Conservation (phyloP, 2,888 invertebrate genomes). For the Thysanoteuthis rhombus region DNA sequence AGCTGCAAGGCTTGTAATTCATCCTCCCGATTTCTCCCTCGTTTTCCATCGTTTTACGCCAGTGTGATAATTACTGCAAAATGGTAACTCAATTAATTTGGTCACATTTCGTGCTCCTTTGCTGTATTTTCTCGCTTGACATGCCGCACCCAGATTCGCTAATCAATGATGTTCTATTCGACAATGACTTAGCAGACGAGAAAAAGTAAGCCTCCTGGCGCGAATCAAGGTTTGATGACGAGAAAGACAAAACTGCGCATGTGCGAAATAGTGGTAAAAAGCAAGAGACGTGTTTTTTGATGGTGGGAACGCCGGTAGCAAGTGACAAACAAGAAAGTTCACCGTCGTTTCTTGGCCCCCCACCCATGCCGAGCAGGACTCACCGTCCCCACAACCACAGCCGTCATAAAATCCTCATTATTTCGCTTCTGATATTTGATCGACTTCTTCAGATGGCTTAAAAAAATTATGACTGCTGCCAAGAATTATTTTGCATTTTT, state of each 20-base stretch:
- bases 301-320: background rate
- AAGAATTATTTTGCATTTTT: too few relatives aligned
- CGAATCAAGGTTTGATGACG: background rate
- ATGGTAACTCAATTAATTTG: constrained; percentile 12
- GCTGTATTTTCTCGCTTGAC: background rate
- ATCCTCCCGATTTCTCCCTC: background rate
- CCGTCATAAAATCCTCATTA: background rate
- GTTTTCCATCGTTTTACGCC: background rate
- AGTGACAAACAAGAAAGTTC: background rate
- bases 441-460: background rate
- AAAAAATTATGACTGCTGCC: background rate
- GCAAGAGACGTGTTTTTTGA: background rate
- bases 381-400: background rate
- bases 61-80: background rate
- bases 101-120: background rate
- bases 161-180: background rate
- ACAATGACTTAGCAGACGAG: background rate
- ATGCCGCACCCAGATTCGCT: background rate
- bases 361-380: background rate
- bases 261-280: background rate
- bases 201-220: background rate
- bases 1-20: background rate
- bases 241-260: background rate
- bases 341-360: background rate
- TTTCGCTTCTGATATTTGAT: background rate